Percentiles rank a stretch among this genome's conserved stretches.
Conservation (phyloP, 2,113 vertebrate species). For the Petaurus breviceps region DNA sequence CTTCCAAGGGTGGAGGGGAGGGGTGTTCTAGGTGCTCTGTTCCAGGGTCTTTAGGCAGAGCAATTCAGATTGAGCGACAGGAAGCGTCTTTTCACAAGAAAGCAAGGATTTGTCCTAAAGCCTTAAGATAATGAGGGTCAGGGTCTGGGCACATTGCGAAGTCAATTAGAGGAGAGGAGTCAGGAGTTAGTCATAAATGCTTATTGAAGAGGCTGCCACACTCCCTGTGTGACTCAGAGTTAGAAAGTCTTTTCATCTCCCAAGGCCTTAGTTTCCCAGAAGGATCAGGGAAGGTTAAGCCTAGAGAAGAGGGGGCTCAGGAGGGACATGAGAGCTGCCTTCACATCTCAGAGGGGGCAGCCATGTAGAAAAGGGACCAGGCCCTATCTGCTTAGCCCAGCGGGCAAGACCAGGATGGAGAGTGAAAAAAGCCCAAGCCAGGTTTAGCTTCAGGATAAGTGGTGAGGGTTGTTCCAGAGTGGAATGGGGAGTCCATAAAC, state of each 20-base stretch:
- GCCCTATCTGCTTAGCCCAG: background rate
- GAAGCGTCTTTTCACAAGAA: background rate
- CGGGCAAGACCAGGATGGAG: background rate
- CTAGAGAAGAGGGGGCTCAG: background rate
- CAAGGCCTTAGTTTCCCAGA: background rate
- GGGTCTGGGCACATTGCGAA: background rate
- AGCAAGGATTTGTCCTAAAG: background rate
- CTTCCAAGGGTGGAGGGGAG: background rate
- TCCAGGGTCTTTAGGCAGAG: background rate
- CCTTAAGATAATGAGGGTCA: background rate
- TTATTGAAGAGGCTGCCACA: background rate
- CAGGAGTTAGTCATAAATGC: background rate
- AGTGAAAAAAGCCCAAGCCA: background rate
- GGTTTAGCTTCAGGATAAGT: background rate
- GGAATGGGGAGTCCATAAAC: background rate
- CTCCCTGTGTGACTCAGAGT: background rate
- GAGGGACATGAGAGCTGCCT: background rate
- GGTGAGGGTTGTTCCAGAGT: background rate
- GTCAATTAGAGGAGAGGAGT: background rate
- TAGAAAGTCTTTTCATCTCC: fast-evolving
- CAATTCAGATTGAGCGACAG: background rate
- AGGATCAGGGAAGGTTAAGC: background rate
- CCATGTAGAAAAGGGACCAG: background rate
- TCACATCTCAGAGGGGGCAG: too few species aligned
- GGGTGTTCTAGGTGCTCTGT: background rate